Evolutionary conservation across 2,888 invertebrate species (phyloP), one percentile per base, ranked within the genome.

Genomic region (Chesias legatella): DNA sequence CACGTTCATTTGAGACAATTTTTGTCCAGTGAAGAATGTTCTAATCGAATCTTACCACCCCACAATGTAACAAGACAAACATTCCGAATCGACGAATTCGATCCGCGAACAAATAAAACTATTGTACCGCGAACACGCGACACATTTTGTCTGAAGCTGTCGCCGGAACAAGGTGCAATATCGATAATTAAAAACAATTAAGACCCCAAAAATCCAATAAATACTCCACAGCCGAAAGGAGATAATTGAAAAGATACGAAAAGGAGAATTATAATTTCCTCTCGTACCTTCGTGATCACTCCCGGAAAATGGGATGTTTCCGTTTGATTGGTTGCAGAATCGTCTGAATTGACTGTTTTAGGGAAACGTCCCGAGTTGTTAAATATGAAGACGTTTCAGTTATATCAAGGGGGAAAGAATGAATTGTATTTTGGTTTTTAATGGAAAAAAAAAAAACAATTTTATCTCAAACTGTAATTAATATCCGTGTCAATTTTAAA

Each of bases 241-340:
- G 69, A 68, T 77, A 76, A 77, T 77, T 77, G 76, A 74, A 77
- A 73, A 77, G 76, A 77, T 77, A 77, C 63, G 53, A 40, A 47
- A 55, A 60, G 66, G 66, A 62, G 66, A 67, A 62, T 62, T 63
- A 65, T 63, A 51, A 57, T 55, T 53, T 58, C 54, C 53, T 55
- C 50, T 58, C n/a, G n/a, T n/a, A n/a, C n/a, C n/a, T 43, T 51
- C 40, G 17, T 29, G 33, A 39, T 39, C 22, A 32, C 33, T 26
- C 25, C 22, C 22, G 26, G 23, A 26, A 34, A 38, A 37, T 43
- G n/a, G 31, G 27, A 33, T 34, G 23, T 21, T 30, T 35, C 10
- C 35, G 23, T 31, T 24, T 32, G 44, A 44, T 44, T 44, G 35
- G 34, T 32, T 44, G 17, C 11, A 9, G 24, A 27, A 30, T 32